Evolutionary conservation across 2,888 invertebrate species (phyloP).

Genomic region (Cerastis rubricosa): DNA sequence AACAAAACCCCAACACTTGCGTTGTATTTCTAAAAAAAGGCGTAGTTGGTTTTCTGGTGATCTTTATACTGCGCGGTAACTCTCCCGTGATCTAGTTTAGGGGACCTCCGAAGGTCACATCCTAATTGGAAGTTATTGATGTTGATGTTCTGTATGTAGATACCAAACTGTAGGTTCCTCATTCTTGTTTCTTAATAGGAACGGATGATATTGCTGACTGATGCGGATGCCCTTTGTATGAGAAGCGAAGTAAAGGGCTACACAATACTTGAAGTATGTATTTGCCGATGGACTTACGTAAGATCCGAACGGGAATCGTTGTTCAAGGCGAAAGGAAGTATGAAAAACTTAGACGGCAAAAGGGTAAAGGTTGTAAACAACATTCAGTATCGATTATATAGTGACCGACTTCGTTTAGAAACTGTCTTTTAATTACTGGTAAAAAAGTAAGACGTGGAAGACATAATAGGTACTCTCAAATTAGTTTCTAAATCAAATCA

Average conservation of each 20-base stretch:
- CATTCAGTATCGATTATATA: conserved; percentile 10
- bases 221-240: conserved; percentile 15
- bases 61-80: background rate
- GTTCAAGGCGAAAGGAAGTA: conserved; percentile 20
- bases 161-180: conserved; percentile 17
- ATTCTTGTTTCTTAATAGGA: conserved; percentile 11
- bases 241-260: conserved; percentile 19
- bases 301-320: conserved; percentile 15
- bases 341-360: conserved; percentile 13
- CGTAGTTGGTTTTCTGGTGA: background rate
- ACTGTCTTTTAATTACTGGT: background rate
- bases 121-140: conserved; percentile 47
- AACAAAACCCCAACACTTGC: no score
- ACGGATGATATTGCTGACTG: background rate
- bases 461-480: background rate
- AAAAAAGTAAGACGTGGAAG: background rate
- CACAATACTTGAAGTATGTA: background rate
- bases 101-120: conserved; percentile 47
- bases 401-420: background rate
- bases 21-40: no score
- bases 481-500: no score
- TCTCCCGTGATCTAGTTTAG: conserved; percentile 47
- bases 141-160: conserved; percentile 9
- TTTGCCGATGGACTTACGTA: conserved; percentile 35
- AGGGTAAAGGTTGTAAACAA: conserved; percentile 19